Conservation (phyloP, 53 echinoderm and acorn worm genomes). For the Crossaster papposus region DNA sequence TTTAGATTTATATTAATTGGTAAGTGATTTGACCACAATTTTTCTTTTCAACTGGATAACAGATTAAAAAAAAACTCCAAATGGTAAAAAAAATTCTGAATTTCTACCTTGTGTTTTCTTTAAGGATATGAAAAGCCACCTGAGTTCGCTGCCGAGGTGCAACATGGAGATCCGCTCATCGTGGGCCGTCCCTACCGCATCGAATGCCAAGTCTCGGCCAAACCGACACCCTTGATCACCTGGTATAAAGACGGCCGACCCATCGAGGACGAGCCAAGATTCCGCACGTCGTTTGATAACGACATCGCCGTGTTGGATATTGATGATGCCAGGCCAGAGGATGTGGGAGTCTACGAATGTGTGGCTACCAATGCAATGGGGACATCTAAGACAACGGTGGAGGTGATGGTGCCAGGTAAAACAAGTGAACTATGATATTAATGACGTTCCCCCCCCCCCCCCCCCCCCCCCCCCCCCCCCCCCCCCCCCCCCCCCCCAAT, state of each 20-base stretch:
- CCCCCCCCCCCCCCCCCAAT: too few species aligned
- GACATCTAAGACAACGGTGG: slow-evolving; percentile 71
- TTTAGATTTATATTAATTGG: too few species aligned
- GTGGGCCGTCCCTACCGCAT: slow-evolving; percentile 45
- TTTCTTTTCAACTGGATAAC: too few species aligned
- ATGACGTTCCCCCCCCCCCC: too few species aligned
- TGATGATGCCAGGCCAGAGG: slow-evolving; percentile 63
- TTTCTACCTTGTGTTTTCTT: background rate
- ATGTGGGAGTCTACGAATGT: slow-evolving; percentile 84
- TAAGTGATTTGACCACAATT: too few species aligned
- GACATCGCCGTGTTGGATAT: slow-evolving; percentile 82
- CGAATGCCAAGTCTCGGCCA: slow-evolving; percentile 68
- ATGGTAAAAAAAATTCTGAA: background rate
- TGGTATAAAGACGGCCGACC: slow-evolving; percentile 96
- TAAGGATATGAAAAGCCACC: slow-evolving; percentile 46
- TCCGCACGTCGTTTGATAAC: slow-evolving; percentile 77
- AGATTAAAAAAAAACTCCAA: background rate
- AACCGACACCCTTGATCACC: slow-evolving; percentile 78
- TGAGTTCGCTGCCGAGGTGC: background rate
- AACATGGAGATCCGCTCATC: slow-evolving; percentile 15
- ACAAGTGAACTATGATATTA: background rate
- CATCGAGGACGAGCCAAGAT: slow-evolving; percentile 68
- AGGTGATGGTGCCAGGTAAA: slow-evolving; percentile 76
- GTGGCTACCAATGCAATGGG: slow-evolving; percentile 85
- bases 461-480: too few species aligned